A percentile compares a stretch with the other conserved stretches of the same genome.
Conservation (phyloP, 2,888 invertebrate species). For the Lingula anatina region DNA sequence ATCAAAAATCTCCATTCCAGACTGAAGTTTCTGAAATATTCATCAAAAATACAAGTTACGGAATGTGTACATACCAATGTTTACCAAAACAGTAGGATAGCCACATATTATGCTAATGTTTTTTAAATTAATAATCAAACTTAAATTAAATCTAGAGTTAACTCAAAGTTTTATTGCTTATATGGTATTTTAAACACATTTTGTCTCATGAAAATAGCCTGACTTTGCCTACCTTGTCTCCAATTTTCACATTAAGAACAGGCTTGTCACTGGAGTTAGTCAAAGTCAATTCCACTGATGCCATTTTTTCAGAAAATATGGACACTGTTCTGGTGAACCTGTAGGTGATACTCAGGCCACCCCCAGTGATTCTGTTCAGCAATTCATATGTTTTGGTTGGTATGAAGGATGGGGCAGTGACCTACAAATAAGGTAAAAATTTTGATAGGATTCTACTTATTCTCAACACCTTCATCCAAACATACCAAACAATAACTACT, state of each 20-base stretch:
- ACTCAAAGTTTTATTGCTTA: no score
- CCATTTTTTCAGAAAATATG: constrained; percentile 74
- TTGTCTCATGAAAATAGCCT: no score
- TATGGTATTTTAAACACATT: no score
- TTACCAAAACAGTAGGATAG: neutral
- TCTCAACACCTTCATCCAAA: no score
- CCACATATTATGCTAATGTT: neutral
- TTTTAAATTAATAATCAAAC: neutral
- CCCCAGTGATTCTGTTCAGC: constrained; percentile 45
- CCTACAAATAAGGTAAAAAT: constrained; percentile 46
- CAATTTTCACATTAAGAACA: constrained; percentile 65
- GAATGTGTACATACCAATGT: neutral
- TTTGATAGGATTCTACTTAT: no score
- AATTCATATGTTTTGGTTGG: constrained; percentile 56
- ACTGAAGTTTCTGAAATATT: constrained; percentile 59
- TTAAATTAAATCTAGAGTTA: no score
- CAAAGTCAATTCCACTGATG: constrained; percentile 74
- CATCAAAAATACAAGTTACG: constrained; percentile 4
- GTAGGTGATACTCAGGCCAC: constrained; percentile 54
- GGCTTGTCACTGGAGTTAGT: constrained; percentile 67
- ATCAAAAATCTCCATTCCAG: constrained; percentile 70
- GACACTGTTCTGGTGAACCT: constrained; percentile 47
- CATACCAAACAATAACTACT: no score
- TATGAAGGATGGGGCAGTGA: constrained; percentile 61
- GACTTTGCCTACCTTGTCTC: constrained; percentile 68